Percentiles rank a stretch among this genome's conserved stretches.
Evolutionary conservation across 2,113 vertebrate species (phyloP).

Genomic region (Rhombomys opimus): DNA sequence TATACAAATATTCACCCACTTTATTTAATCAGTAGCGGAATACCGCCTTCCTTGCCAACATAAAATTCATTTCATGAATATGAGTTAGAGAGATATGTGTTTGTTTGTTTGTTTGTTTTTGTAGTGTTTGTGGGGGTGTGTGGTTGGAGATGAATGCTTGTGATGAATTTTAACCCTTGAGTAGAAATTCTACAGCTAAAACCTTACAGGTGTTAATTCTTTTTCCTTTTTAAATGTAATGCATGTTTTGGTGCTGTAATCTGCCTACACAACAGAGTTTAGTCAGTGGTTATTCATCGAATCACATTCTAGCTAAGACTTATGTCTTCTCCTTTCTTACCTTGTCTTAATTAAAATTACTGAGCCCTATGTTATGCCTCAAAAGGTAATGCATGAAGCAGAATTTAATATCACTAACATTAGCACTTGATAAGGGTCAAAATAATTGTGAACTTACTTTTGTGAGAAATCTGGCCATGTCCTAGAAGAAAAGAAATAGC

Average conservation of each 20-base stretch:
- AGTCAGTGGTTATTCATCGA: neutral
- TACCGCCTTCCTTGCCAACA: neutral
- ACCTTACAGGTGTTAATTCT: neutral
- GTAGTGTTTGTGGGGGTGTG: neutral
- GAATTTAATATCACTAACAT: constrained; percentile 20
- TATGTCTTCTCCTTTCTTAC: neutral
- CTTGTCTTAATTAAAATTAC: constrained; percentile 27
- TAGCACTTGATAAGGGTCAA: constrained; percentile 54
- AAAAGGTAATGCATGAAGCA: constrained; percentile 41
- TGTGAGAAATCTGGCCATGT: constrained; percentile 94
- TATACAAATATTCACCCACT: neutral
- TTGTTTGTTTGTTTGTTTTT: neutral
- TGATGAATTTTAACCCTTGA: neutral
- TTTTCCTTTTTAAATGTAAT: neutral
- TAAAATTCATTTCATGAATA: neutral
- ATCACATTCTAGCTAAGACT: neutral
- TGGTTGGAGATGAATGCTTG: neutral
- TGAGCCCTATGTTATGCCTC: neutral
- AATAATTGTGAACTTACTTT: constrained; percentile 92
- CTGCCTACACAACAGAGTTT: constrained; percentile 12
- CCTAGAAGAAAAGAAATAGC: constrained; percentile 84
- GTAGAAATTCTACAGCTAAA: constrained; percentile 47
- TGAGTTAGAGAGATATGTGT: neutral
- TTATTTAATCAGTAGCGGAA: neutral
- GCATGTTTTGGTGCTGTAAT: neutral